Evolutionary conservation across 2,797 vertebrate species (phyloP), one percentile per base, ranked within the genome.

Genomic region (Poeciliopsis turneri): DNA sequence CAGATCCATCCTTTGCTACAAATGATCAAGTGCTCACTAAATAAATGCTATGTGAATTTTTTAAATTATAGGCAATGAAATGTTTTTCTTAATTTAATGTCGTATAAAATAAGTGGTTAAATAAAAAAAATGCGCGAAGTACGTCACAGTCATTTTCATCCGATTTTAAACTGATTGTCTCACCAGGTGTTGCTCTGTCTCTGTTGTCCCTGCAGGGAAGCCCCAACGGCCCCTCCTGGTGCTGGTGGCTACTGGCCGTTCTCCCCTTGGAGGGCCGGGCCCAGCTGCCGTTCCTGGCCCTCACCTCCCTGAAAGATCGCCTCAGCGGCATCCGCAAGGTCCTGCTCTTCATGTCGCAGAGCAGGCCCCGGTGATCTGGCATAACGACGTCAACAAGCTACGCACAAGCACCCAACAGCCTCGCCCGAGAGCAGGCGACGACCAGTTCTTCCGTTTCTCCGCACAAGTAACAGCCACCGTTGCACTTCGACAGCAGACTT

Each of bases 181-280:
- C 13, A 3, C 20, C 16, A 3, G 16, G 4, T 49, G 20, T 64
- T 28, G 5, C 43, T 10, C 6, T 71, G 16, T 33, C 33, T 77
- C 43, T 66, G 13, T 15, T 64, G 61, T 79, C 43, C 75, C 76
- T 81, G 9, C 92, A 99, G 97, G 94, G 92, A 78, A 96, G 95
- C 89, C 95, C 96, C 0, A 96, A 95, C 74, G 97, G 97, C 16
- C 97, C 98, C 5, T 95, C 96, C 0, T 99, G 98, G 97, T 97
- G 97, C 88, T 99, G 97, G 97, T 98, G 97, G 97, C 88, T 97
- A 51, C 91, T 98, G 72, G 97, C 96, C 0, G 97, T 98, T 78
- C 90, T 98, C 78, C 97, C 97, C 0, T 83, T 98, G 80, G 97
- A 97, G 77, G 96, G 94, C 81, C 94, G 96, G 87, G 97, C 97